Conservation (phyloP, 2,797 vertebrate genomes). For the Mycteria americana region DNA sequence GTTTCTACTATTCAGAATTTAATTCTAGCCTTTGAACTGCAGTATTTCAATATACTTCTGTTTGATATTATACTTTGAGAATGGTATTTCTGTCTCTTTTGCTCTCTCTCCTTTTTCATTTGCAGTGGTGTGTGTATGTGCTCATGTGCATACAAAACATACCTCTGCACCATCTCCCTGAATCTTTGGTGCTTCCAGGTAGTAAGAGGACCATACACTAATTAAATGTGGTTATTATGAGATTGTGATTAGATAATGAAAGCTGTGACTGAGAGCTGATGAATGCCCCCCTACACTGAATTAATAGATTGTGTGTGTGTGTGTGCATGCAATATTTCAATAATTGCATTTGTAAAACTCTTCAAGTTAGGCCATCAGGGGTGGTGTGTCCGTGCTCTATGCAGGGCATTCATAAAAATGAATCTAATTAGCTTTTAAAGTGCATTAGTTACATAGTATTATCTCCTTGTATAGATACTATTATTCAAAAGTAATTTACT, state of each 20-base stretch:
- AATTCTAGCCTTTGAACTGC: neutral
- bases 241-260: neutral
- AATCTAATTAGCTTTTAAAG: neutral
- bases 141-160: accelerated
- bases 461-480: neutral
- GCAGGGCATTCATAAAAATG: neutral
- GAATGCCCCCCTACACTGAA: neutral
- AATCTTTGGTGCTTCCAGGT: neutral
- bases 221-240: neutral
- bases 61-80: neutral
- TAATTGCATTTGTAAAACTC: neutral
- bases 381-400: neutral
- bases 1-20: neutral
- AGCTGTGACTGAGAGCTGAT: neutral
- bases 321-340: neutral
- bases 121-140: neutral
- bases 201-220: neutral
- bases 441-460: neutral
- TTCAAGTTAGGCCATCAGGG: neutral
- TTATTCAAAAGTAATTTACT: neutral
- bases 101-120: neutral
- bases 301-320: neutral
- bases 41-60: neutral
- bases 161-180: neutral
- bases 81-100: neutral